phyloP scores from a whole-genome alignment of 2,888 invertebrate species.

The Omphaloscelis lunosa region DNA sequence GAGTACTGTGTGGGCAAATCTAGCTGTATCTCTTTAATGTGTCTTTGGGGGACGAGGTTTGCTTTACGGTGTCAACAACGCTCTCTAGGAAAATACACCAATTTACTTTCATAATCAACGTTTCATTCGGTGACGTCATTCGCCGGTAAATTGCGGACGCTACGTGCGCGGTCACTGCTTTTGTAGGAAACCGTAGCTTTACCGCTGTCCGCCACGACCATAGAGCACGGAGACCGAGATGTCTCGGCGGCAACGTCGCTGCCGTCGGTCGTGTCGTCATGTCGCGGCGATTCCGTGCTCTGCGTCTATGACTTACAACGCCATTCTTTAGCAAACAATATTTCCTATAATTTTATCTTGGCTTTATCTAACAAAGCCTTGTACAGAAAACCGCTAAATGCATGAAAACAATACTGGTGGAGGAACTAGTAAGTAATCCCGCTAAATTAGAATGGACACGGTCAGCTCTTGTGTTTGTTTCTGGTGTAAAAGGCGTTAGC shows the following conservation, averaged over 20 bases:
- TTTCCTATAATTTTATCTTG: constrained; percentile 1
- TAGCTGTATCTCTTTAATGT: too few relatives aligned
- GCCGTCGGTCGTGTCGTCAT: too few relatives aligned
- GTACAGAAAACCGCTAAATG: constrained; percentile 26
- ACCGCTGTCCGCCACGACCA: neutral
- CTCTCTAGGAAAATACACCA: too few relatives aligned
- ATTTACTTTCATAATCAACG: too few relatives aligned
- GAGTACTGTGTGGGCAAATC: too few relatives aligned
- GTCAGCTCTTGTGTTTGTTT: constrained; percentile 27
- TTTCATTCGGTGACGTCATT: too few relatives aligned
- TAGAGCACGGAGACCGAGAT: neutral
- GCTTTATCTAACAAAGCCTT: constrained; percentile 27
- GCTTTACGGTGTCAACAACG: too few relatives aligned
- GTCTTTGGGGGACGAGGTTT: too few relatives aligned
- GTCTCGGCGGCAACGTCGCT: too few relatives aligned
- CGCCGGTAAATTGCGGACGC: too few relatives aligned
- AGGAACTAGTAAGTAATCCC: constrained; percentile 29
- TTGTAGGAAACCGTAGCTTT: too few relatives aligned
- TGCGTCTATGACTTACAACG: neutral
- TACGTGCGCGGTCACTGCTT: too few relatives aligned
- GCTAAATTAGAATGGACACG: constrained; percentile 42
- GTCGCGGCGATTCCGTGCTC: neutral
- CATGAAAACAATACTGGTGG: constrained; percentile 23
- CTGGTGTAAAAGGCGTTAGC: neutral
- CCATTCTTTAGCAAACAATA: neutral